phyloP scores from a whole-genome alignment of 1,140 invertebrate genomes.

The Diachasmimorpha longicaudata region DNA sequence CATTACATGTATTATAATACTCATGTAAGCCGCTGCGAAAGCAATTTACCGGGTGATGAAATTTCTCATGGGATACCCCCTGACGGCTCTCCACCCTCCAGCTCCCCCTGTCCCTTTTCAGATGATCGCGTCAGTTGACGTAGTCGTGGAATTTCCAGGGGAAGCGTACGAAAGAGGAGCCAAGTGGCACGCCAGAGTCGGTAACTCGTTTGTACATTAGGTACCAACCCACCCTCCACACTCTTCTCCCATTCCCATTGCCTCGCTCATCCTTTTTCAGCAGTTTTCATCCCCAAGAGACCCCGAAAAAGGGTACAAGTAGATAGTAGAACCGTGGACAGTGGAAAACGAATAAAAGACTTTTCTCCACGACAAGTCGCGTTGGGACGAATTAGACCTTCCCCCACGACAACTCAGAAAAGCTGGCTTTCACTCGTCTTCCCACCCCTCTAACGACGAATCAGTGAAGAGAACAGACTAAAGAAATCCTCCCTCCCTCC shows the following conservation, averaged over 20 bases:
- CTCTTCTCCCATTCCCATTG: neutral
- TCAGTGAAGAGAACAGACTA: neutral
- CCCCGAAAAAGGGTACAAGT: neutral
- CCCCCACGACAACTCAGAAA: neutral
- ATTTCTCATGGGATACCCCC: neutral
- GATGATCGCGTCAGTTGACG: neutral
- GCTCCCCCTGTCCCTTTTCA: neutral
- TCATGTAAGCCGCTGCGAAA: neutral
- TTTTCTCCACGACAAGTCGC: neutral
- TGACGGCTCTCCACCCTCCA: neutral
- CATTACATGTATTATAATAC: neutral
- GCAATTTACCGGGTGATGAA: neutral
- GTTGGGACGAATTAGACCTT: neutral
- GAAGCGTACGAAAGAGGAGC: neutral
- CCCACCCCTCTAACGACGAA: neutral
- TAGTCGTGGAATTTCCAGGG: neutral
- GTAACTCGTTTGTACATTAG: constrained; percentile 21
- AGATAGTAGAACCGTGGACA: neutral
- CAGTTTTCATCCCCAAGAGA: neutral
- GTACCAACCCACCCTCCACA: neutral
- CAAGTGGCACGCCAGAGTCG: constrained; percentile 18
- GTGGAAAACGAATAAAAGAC: neutral
- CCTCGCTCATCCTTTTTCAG: neutral
- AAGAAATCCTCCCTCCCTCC: neutral
- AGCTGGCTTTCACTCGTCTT: neutral